Base-by-base conservation (phyloP, 2,888 invertebrate genomes). In the Mesorhabditis belari region DNA sequence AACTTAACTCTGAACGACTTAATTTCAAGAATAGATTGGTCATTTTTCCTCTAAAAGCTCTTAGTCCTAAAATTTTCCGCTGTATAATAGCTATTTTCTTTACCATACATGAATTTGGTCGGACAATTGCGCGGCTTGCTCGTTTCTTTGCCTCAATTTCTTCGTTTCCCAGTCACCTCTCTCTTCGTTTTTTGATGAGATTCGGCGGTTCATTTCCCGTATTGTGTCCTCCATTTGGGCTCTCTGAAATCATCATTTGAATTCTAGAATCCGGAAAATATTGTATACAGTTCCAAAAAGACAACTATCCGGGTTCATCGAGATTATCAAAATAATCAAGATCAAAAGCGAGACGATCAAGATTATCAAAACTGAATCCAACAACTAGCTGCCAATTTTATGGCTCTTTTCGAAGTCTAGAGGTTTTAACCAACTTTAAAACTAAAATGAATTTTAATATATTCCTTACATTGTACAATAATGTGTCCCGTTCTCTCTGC, bases 191-290 rank as follows among this genome's bases (percentile, higher is more conserved):
- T 76, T 74, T 3, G 71, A 59, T 2, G 64, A 65, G 12, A 79
- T 53, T 4, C 77, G 64, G 5, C 77, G 65, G 51, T 72, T 77
- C 58, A 79, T 60, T 51, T 79, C 77, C 1, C 74, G 61, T 25
- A 78, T 79, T 12, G 72, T 75, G 49, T 79, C 79, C 63, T 79
- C 79, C 53, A 77, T 60, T 62, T 79, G 77, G 9, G 67, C 55
- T 66, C 69, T 68, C 78, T 78, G 57, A 61, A 74, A 61, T 24
- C 3, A 24, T 29, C 23, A 28, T 24, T n/a, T n/a, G n/a, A n/a
- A n/a, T n/a, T n/a, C n/a, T n/a, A n/a, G n/a, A n/a, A n/a, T n/a
- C n/a, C n/a, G n/a, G n/a, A n/a, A n/a, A n/a, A n/a, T n/a, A n/a
- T n/a, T n/a, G n/a, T n/a, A n/a, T n/a, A n/a, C n/a, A n/a, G n/a